Evolutionary conservation across 1,140 invertebrate genomes (phyloP).

Genomic region (Cotesia vestalis): DNA sequence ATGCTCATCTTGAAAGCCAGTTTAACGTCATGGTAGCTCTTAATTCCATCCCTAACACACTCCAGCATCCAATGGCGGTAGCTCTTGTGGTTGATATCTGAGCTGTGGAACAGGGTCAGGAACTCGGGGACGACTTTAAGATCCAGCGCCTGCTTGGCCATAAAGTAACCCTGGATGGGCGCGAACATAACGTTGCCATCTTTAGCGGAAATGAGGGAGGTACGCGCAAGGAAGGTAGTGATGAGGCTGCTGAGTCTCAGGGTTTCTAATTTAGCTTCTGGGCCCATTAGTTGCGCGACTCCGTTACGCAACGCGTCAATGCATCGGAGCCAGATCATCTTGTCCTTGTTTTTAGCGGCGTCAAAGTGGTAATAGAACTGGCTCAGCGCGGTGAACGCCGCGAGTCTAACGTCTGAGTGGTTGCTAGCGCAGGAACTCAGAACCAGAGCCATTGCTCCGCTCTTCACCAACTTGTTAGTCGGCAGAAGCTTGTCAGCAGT

Average conservation of each 20-base stretch:
- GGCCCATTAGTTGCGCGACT: slow-evolving; percentile 41
- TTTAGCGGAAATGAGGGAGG: slow-evolving; percentile 71
- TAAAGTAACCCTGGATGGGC: slow-evolving; percentile 74
- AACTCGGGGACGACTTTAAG: slow-evolving; percentile 80
- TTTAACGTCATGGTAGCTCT: slow-evolving; percentile 68
- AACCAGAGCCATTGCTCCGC: slow-evolving; percentile 72
- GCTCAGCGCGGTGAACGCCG: slow-evolving; percentile 73
- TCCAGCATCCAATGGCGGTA: slow-evolving; percentile 76
- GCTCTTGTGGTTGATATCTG: slow-evolving; percentile 69
- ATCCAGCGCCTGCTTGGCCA: slow-evolving; percentile 75
- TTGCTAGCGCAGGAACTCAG: slow-evolving; percentile 72
- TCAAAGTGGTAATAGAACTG: slow-evolving; percentile 76
- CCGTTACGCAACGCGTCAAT: slow-evolving; percentile 67
- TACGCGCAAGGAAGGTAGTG: slow-evolving; percentile 75
- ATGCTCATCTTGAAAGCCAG: slow-evolving; percentile 69
- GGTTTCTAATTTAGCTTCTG: slow-evolving; percentile 54
- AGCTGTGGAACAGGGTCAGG: slow-evolving; percentile 76
- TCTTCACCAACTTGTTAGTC: slow-evolving; percentile 72
- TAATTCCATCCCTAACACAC: slow-evolving; percentile 74
- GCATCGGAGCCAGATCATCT: slow-evolving; percentile 63
- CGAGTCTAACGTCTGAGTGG: slow-evolving; percentile 69
- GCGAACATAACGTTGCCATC: slow-evolving; percentile 75
- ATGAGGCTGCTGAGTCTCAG: slow-evolving; percentile 73
- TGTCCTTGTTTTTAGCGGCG: slow-evolving; percentile 70
- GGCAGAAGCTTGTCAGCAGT: slow-evolving; percentile 72